Evolutionary conservation across 2,888 invertebrate species (phyloP).

Genomic region (Idaea biselata): DNA sequence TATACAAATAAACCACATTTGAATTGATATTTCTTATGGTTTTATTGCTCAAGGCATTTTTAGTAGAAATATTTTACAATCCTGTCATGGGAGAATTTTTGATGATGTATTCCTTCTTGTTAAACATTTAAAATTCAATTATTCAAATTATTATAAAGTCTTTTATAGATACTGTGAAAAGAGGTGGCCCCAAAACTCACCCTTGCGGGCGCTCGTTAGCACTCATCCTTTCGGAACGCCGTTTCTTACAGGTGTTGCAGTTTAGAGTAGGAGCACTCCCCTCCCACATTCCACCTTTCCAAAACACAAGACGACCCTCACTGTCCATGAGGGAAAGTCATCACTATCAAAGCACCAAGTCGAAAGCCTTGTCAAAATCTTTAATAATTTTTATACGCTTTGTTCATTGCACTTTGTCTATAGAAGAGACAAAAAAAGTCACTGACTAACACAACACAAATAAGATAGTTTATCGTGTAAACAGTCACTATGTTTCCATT

Average conservation of each 20-base stretch:
- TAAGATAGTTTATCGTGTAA: conserved; percentile 46
- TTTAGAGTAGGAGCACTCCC: conserved; percentile 66
- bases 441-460: conserved; percentile 36
- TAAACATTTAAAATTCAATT: too few species aligned
- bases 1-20: conserved; percentile 14
- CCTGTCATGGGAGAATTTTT: too few species aligned
- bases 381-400: conserved; percentile 2
- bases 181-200: conserved; percentile 43
- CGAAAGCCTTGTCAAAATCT: conserved; percentile 20
- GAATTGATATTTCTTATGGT: too few species aligned
- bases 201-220: conserved; percentile 65
- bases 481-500: conserved; percentile 43
- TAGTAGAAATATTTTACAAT: too few species aligned
- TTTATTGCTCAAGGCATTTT: too few species aligned
- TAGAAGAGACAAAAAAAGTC: conserved; percentile 27
- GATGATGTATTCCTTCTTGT: too few species aligned
- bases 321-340: conserved; percentile 62
- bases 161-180: conserved; percentile 4
- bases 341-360: conserved; percentile 28
- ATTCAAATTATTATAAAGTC: too few species aligned
- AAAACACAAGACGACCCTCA: conserved; percentile 71
- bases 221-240: conserved; percentile 69
- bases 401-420: conserved; percentile 33
- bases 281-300: conserved; percentile 74
- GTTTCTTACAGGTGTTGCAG: conserved; percentile 73